Evolutionary conservation across 2,797 vertebrate genomes (phyloP).

Genomic region (Notamacropus eugenii): DNA sequence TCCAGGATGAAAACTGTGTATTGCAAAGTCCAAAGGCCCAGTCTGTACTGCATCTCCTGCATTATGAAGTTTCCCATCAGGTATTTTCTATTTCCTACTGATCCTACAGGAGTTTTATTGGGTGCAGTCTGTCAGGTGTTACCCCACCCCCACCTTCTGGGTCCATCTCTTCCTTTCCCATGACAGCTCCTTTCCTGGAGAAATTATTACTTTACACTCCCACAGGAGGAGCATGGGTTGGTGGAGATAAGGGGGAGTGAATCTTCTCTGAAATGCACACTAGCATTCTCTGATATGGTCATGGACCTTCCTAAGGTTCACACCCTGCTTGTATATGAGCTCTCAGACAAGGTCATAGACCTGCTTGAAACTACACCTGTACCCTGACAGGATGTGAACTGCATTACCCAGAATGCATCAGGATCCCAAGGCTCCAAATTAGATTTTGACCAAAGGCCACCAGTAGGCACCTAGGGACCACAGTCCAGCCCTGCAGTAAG

Average conservation of each 20-base stretch:
- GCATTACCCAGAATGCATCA: background rate
- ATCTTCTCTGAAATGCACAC: background rate
- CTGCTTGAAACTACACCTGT: background rate
- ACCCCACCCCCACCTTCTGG: no score
- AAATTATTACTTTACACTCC: no score
- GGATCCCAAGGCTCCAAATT: background rate
- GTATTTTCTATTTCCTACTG: no score
- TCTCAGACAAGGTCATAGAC: background rate
- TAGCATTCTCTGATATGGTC: background rate
- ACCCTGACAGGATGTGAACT: background rate
- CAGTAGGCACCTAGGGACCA: rapidly evolving
- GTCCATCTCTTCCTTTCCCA: no score
- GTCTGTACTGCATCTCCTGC: no score
- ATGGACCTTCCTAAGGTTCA: background rate
- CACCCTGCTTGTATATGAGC: background rate
- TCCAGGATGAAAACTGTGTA: background rate
- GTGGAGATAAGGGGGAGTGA: background rate
- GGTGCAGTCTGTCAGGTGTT: no score
- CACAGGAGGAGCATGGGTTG: background rate
- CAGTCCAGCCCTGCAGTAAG: background rate
- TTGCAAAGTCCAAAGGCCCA: background rate
- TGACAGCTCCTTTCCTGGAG: no score
- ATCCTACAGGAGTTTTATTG: no score
- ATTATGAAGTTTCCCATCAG: no score
- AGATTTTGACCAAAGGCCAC: background rate